Evolutionary conservation across 2,113 vertebrate genomes (phyloP).

Genomic region (Sinocyclocheilus grahami): DNA sequence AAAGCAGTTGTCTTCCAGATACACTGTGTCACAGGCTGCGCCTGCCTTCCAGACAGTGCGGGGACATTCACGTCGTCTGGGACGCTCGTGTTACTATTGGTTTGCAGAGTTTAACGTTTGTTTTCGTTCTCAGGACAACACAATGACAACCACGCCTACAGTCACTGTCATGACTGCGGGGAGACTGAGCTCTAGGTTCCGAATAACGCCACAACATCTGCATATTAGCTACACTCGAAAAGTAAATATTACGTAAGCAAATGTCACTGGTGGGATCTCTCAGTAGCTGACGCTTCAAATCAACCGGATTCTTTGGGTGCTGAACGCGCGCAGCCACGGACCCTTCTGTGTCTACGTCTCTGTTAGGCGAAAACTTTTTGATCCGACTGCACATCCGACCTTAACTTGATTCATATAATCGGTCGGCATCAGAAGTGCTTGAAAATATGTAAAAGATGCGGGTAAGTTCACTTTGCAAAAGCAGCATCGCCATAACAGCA

Average conservation of each 20-base stretch:
- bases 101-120: background rate
- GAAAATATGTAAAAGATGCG: background rate
- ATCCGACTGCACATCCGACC: background rate
- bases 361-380: background rate
- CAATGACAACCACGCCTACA: conserved; percentile 24
- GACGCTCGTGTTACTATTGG: background rate
- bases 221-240: background rate
- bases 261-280: background rate
- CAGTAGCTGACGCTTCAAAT: background rate
- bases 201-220: background rate
- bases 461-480: conserved; percentile 9
- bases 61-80: background rate
- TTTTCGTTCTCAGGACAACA: conserved; percentile 25
- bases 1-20: background rate
- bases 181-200: background rate
- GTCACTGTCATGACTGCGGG: background rate
- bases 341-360: background rate
- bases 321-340: background rate
- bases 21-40: background rate
- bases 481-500: conserved; percentile 20
- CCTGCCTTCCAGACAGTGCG: background rate
- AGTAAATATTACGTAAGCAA: conserved; percentile 40
- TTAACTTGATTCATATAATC: background rate
- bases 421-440: background rate
- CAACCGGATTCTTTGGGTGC: background rate